Base-by-base conservation (phyloP, 2,113 vertebrate species). In the Pampusana beccarii region DNA sequence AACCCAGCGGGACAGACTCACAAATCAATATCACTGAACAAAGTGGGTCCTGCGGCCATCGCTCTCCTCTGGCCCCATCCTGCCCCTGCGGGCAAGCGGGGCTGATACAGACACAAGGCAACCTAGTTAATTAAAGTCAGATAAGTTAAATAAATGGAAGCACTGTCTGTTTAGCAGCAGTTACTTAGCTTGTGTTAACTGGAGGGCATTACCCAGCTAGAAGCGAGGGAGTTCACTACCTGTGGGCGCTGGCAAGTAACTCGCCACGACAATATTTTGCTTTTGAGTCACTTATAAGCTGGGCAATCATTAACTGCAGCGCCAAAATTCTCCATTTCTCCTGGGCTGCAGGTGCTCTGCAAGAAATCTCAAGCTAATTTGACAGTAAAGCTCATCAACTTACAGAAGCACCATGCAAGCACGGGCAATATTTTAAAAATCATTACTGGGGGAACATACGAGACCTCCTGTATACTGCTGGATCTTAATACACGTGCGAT, bases 401-500 rank as follows among this genome's bases (percentile, higher is more conserved):
- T 2, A 12, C 12, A 50, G 51, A 13, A n/a, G 20, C 40, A 36
- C n/a, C 36, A 2, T 1, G 15, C 19, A 29, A 11, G 23, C 0
- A 3, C 0, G 2, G 19, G 10, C 3, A 64, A 4, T 1, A 5
- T 9, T 46, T 42, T 26, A 8, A 20, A 42, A 23, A 0, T 0
- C 0, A 20, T 26, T 8, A 25, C 2, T 0, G 2, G 23, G 10
- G 44, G 12, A 11, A 0, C 0, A 5, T 9, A 10, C 4, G 40
- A 38, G 53, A 23, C 10, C 40, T 42, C 17, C 10, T 1, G 1
- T 2, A 3, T 0, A 1, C 4, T 4, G 6, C 44, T 54, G 7
- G 16, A 54, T 28, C 13, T 18, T 5, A 29, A 50, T 25, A 31
- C 46, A 2, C 0, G 8, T 2, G 75, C 6, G 0, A 16, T 0